Evolutionary conservation across 2,797 vertebrate species (phyloP).

Genomic region (Oreonectes daqikongensis): DNA sequence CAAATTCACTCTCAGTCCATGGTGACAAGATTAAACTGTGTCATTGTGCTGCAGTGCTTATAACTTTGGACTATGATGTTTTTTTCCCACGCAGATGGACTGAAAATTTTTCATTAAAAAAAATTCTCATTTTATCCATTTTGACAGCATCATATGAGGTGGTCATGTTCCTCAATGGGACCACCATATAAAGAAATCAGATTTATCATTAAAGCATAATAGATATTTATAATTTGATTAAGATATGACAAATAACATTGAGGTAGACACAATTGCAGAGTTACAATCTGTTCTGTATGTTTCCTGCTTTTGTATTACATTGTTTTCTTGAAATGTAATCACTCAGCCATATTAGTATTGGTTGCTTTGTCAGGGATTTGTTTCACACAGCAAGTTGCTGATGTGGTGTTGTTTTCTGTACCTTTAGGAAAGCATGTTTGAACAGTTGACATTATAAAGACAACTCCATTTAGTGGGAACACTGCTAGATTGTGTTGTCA

Average conservation of each 20-base stretch:
- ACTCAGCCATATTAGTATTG: neutral
- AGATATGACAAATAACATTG: neutral
- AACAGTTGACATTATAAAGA: constrained; percentile 10
- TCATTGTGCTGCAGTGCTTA: constrained; percentile 20
- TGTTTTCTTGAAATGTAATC: no score
- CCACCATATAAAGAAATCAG: no score
- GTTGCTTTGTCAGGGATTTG: constrained; percentile 44
- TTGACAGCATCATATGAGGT: neutral
- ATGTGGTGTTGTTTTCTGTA: constrained; percentile 34
- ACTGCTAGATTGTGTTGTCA: constrained; percentile 8
- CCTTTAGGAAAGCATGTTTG: constrained; percentile 7
- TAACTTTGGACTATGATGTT: neutral
- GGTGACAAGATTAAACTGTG: constrained; percentile 56
- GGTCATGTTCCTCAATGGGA: neutral
- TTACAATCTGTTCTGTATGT: neutral
- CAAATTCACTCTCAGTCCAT: constrained; percentile 46
- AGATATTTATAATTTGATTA: neutral
- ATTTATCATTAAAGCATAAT: no score
- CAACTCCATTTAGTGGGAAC: neutral
- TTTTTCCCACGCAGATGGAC: neutral
- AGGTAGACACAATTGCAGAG: no score
- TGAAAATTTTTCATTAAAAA: no score
- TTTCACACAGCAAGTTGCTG: constrained; percentile 42
- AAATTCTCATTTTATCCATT: neutral
- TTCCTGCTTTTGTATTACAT: no score